Base-by-base conservation (phyloP, 53 echinoderm and acorn worm genomes). In the Holothuria leucospilota region DNA sequence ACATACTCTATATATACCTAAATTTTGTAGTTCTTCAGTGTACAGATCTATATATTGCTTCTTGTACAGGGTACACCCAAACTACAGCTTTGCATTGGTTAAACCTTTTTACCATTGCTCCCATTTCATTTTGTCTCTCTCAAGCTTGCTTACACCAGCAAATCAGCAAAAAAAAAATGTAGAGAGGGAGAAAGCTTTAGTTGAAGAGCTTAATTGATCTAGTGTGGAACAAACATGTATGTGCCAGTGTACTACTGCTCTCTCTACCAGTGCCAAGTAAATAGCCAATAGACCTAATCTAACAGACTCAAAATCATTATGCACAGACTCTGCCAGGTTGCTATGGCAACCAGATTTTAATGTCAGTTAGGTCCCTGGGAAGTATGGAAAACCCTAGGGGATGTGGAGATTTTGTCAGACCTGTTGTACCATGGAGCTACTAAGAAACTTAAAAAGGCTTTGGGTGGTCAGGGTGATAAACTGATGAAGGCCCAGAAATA, bases 271-370 rank as follows among this genome's bases (percentile, higher is more conserved):
- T 56, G 56, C 16, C 56, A 56, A 56, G 56, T 56, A 56, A 56
- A 56, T 56, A 56, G 56, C 56, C 40, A 72, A 72, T 72, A 72
- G 16, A 72, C 72, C 72, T 72, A 72, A 72, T 72, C 72, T 72
- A 46, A 72, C 72, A 39, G 46, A 72, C 46, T 72, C 72, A 26
- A 51, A 70, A 49, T 75, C 75, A 75, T 75, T 75, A 75, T 75
- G 75, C 75, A 75, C 75, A 75, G 75, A 75, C 75, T 75, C 51
- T 75, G 46, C 51, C 75, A 75, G 75, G 81, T 81, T 81, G 81
- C 61, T 59, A 34, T 81, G 81, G 81, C 29, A 53, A 81, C 81
- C 62, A 62, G 81, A 81, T 81, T 81, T 77, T 81, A 81, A 81
- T 81, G 81, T 60, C 61, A 81, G 39, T 39, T 51, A 60, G 81